Evolutionary conservation across 2,888 invertebrate genomes (phyloP).

Genomic region (Diplolepis rosae): DNA sequence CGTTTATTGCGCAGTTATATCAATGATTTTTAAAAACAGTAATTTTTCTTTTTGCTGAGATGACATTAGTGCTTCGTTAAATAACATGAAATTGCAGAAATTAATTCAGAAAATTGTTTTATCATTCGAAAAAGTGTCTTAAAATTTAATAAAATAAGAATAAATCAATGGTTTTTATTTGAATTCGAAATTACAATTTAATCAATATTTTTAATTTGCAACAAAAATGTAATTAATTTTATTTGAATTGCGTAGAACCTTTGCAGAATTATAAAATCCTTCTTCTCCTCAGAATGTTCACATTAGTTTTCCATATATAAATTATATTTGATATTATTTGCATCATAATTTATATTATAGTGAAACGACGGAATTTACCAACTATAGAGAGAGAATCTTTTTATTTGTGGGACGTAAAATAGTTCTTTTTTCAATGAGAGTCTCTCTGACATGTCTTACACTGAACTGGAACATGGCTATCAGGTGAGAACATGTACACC

Average conservation of each 20-base stretch:
- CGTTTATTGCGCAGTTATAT: no score
- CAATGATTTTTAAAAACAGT: no score
- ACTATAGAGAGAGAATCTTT: not conserved
- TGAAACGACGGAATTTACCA: not conserved
- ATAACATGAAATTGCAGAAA: not conserved
- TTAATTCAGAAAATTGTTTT: not conserved
- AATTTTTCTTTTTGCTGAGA: not conserved
- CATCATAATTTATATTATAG: not conserved
- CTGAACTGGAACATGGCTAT: constrained; percentile 94
- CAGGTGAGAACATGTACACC: constrained; percentile 82
- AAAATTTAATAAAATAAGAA: no score
- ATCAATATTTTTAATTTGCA: no score
- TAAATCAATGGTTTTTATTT: no score
- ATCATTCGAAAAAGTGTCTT: not conserved
- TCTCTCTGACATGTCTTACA: constrained; percentile 85
- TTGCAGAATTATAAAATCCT: no score
- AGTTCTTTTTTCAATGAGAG: constrained; percentile 65
- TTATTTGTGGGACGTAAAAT: constrained; percentile 5
- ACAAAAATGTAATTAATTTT: no score
- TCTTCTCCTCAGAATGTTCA: no score
- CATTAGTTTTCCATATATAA: no score
- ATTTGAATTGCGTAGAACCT: no score
- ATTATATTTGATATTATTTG: not conserved
- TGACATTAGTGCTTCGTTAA: not conserved
- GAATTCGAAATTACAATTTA: no score